Percentiles rank a stretch among this genome's conserved stretches.
These are phyloP conservation scores for Temnothorax ravouxi DNA, from an alignment of 2,888 invertebrate species.

Conservation along the genomic window DNA sequence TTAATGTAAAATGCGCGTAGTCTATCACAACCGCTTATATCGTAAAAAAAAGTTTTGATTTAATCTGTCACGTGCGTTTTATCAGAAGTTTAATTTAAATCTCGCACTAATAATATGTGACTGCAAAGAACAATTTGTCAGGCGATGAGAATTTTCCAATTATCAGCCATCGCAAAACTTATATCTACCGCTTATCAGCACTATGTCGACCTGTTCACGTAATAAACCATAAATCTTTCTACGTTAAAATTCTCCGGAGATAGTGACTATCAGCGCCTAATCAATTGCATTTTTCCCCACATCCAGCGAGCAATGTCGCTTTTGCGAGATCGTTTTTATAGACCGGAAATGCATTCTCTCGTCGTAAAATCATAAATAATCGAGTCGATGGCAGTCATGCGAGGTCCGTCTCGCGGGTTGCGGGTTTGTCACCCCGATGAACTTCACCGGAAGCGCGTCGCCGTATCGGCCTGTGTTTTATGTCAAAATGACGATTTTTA, in stretches of 20 bases:
- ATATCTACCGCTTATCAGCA: background rate
- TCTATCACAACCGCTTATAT: background rate
- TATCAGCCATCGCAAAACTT: background rate
- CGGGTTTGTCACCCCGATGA: constrained; percentile 16
- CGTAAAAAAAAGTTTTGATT: background rate
- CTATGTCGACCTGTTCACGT: background rate
- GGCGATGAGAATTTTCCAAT: background rate
- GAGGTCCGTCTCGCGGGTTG: constrained; percentile 26
- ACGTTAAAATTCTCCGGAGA: constrained; percentile 3
- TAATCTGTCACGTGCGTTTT: background rate
- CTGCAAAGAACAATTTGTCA: background rate
- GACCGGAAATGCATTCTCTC: constrained; percentile 20
- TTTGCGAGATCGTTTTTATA: constrained; percentile 5
- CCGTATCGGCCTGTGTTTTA: constrained; percentile 29
- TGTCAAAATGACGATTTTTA: constrained; percentile 50
- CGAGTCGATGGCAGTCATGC: constrained; percentile 24
- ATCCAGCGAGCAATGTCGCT: constrained; percentile 1
- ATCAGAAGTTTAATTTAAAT: background rate
- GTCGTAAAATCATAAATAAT: constrained; percentile 24
- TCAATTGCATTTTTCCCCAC: constrained; percentile 2
- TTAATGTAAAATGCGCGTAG: background rate
- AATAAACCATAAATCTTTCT: constrained; percentile 10
- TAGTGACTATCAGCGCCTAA: constrained; percentile 13
- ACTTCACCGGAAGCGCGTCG: constrained; percentile 3
- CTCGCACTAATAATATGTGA: background rate